A percentile compares a stretch with the other conserved stretches of the same genome.
phyloP scores from a whole-genome alignment of 2,113 vertebrate genomes.

The Atractosteus spatula region DNA sequence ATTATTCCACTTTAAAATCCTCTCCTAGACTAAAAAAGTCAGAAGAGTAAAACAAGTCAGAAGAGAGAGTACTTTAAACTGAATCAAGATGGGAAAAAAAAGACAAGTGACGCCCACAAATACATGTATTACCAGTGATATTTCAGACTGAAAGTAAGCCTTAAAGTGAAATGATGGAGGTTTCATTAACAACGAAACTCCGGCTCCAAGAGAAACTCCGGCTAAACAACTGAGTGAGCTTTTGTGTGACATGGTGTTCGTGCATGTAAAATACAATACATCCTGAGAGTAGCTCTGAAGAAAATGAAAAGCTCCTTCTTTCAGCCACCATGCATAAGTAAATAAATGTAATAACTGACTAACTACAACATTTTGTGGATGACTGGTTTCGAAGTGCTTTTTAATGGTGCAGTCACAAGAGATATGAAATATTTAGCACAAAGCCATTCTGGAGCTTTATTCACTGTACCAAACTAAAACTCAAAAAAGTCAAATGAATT shows the following conservation, averaged over 20 bases:
- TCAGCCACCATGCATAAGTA: not conserved
- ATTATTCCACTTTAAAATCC: no score
- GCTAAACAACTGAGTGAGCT: not conserved
- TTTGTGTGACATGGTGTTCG: not conserved
- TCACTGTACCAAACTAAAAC: not conserved
- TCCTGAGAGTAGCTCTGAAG: not conserved
- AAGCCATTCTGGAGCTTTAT: constrained; percentile 6
- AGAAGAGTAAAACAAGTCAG: no score
- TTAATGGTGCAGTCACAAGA: not conserved
- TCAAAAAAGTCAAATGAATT: not conserved
- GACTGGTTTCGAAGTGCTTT: constrained; percentile 5
- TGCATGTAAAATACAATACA: not conserved
- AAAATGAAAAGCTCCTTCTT: not conserved
- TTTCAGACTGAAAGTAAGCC: no score
- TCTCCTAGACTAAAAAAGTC: no score
- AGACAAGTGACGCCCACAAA: no score
- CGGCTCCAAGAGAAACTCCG: no score
- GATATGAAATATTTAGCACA: constrained; percentile 16
- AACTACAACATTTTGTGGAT: constrained; percentile 11
- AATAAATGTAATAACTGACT: not conserved
- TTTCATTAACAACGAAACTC: no score
- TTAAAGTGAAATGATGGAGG: no score
- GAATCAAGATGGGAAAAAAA: no score
- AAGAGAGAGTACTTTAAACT: no score
- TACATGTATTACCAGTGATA: no score